Conservation (phyloP, 2,888 invertebrate species). For the Lasioglossum leucozonium region DNA sequence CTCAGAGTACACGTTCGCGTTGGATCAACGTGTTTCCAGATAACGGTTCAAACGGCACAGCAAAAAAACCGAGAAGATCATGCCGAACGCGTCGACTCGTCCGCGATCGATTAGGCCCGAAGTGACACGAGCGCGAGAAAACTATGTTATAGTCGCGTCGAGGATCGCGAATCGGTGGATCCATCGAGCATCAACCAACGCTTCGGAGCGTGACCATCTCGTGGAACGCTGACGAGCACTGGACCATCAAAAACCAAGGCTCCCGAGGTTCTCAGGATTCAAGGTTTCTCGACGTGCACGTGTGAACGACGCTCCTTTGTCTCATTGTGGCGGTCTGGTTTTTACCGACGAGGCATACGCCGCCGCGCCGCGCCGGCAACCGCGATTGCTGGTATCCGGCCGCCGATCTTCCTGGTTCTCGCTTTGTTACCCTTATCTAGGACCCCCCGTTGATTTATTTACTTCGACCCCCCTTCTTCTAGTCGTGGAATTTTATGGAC, state of each 20-base stretch:
- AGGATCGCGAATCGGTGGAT: slow-evolving; percentile 19
- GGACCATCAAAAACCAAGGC: slow-evolving; percentile 51
- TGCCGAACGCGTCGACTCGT: neutral
- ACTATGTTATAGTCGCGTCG: slow-evolving; percentile 18
- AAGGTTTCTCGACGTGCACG: slow-evolving; percentile 31
- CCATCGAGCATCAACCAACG: slow-evolving; percentile 12
- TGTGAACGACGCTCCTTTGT: slow-evolving; percentile 36
- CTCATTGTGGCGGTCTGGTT: neutral
- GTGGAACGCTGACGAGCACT: slow-evolving; percentile 35
- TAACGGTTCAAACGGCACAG: neutral
- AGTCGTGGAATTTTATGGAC: neutral
- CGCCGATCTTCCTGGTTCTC: slow-evolving; percentile 6
- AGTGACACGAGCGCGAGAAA: slow-evolving; percentile 25
- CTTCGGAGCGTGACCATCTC: slow-evolving; percentile 31
- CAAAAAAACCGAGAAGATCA: neutral
- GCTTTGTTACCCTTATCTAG: slow-evolving; percentile 3
- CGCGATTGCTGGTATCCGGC: neutral
- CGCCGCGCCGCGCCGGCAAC: neutral
- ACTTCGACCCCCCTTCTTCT: neutral
- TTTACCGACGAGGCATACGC: neutral
- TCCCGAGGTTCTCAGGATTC: slow-evolving; percentile 38
- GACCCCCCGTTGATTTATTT: neutral
- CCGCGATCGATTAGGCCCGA: slow-evolving; percentile 25
- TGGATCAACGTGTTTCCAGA: neutral
- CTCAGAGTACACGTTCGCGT: neutral